Base-by-base conservation (phyloP, 2,888 invertebrate species). In the Cantharis flavilabris region DNA sequence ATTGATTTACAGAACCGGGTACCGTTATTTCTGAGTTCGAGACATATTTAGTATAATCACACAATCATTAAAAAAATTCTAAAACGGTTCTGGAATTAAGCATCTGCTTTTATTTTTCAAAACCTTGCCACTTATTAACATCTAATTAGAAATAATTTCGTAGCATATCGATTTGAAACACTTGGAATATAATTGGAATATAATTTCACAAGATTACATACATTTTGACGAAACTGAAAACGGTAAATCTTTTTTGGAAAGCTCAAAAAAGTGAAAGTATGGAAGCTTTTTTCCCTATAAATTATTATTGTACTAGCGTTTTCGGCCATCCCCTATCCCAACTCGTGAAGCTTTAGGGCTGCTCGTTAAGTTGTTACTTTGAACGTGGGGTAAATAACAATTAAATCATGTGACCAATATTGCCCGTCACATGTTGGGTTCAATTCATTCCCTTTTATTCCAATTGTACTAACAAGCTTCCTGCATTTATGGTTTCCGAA, bases 61-160 rank as follows among this genome's bases (percentile, higher is more conserved):
- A 23, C 13, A 18, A 30, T 63, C 63, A 14, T 71, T 62, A 26
- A 20, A 71, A 71, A 70, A 70, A 30, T 63, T 23, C 62, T 11
- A 14, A 71, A 28, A 64, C 71, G 28, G 64, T 64, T 71, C 28
- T 71, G 20, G 23, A 49, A 71, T 26, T 10, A 28, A 64, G 11
- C 71, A 71, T 71, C 71, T 71, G 26, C 14, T 71, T 71, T 71
- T 64, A 49, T 49, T 49, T 49, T 49, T 49, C 49, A 49, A 49
- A 49, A 49, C 49, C 7, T 49, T n/a, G 49, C 49, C 49, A 49
- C 49, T 26, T 49, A 49, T 49, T 49, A 49, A n/a, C 49, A n/a
- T 49, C 49, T 9, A 49, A 49, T 49, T 49, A 49, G n/a, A 49
- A 49, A 49, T 49, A 49, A 49, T 49, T 7, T 49, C 9, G 49